Base-by-base conservation (phyloP, 1,140 invertebrate genomes). In the Zophobas atratus region DNA sequence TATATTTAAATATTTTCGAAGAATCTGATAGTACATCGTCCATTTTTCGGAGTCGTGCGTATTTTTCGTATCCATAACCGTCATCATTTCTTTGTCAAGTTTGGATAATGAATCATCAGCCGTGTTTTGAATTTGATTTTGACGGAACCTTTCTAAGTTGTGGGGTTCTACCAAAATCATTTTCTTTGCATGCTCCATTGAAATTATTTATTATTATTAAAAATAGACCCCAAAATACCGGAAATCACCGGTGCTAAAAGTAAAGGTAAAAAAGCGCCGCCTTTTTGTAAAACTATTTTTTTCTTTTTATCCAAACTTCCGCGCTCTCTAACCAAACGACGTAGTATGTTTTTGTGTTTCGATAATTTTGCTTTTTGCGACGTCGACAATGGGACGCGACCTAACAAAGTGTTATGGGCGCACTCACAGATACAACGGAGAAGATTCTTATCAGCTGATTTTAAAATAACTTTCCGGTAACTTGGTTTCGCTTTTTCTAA, bases 341-440 rank as follows among this genome's bases (percentile, higher is more conserved):
- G 55, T n/a, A 56, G 35, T n/a, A 56, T n/a, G 2, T 2, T 32
- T 56, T 56, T 56, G 35, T 56, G 55, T 56, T 56, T 2, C n/a
- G 20, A 33, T 33, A 56, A 35, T n/a, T 56, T 56, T 33, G 20
- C 2, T n/a, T 56, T 56, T 35, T 56, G 55, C 55, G 43, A 80
- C 81, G 5, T 81, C 70, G 0, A 56, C 75, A 70, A 1, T 46
- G 41, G 6, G 55, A n/a, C n/a, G n/a, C n/a, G n/a, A n/a, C n/a
- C n/a, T n/a, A n/a, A n/a, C n/a, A n/a, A n/a, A n/a, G n/a, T n/a
- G n/a, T n/a, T n/a, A n/a, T n/a, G n/a, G n/a, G n/a, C n/a, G n/a
- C n/a, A n/a, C n/a, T 33, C 55, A 35, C 55, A 56, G 55, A 56
- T 2, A 56, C 2, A 56, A n/a, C n/a, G 55, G 5, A 35, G 2